Percentiles rank a stretch among this genome's conserved stretches.
These are phyloP conservation scores for Pterostichus madidus DNA, from an alignment of 2,888 invertebrate genomes.

Conservation along the genomic window DNA sequence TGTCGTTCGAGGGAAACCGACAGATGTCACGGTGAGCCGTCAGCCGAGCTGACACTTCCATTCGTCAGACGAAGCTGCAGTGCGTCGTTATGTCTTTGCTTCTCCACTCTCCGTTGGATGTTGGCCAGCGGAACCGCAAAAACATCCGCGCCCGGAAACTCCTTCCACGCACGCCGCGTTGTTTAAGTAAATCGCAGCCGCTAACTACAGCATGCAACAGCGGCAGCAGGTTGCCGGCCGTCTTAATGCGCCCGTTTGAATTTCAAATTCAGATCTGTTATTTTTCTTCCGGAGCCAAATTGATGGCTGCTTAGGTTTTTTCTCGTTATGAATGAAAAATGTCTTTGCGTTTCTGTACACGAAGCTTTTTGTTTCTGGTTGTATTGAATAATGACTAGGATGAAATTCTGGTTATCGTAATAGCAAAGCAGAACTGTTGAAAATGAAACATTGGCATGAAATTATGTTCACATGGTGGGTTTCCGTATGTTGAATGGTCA, in stretches of 20 bases:
- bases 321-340: conserved; percentile 66
- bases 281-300: conserved; percentile 63
- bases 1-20: conserved; percentile 12
- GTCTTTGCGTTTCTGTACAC: conserved; percentile 45
- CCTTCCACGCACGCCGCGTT: conserved; percentile 58
- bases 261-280: conserved; percentile 65
- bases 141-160: conserved; percentile 58
- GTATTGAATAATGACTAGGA: conserved; percentile 63
- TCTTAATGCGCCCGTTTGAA: conserved; percentile 61
- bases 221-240: conserved; percentile 65
- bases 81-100: not conserved
- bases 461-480: conserved; percentile 52
- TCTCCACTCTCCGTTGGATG: conserved; percentile 19
- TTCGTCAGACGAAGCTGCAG: conserved; percentile 38
- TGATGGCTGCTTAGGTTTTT: conserved; percentile 58
- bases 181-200: conserved; percentile 62
- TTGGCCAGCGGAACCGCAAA: conserved; percentile 41
- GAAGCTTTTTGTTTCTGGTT: conserved; percentile 41
- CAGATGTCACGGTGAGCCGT: conserved; percentile 22
- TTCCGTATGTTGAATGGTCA: conserved; percentile 50
- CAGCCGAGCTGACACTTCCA: conserved; percentile 30
- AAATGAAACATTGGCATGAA: conserved; percentile 59
- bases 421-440: conserved; percentile 40
- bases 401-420: conserved; percentile 60
- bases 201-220: conserved; percentile 63